Evolutionary conservation across 2,113 vertebrate species (phyloP), one percentile per base, ranked within the genome.

Genomic region (Pseudorectes ferrugineus): DNA sequence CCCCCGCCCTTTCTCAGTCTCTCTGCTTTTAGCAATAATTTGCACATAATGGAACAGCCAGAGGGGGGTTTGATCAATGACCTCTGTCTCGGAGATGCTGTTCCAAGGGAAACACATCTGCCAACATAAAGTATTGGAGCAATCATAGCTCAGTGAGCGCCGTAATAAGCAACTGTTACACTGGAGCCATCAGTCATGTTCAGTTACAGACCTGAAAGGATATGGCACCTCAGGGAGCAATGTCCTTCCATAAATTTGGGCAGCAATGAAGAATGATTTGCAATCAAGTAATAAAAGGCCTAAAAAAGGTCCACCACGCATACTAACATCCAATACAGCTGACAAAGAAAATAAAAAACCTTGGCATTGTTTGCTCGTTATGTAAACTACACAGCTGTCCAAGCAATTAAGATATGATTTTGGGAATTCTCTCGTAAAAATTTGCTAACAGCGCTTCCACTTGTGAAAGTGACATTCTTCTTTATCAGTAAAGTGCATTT

Each of bases 221-320:
- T 98, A 98, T 97, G 97, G 98, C 98, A 98, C 98, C 98, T 98
- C 96, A 85, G 98, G 98, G 98, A 98, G 98, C 98, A 98, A 98
- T 98, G 98, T 98, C 98, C 98, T 98, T 98, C 98, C 98, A 98
- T 98, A 98, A 98, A 98, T 98, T 98, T 98, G 97, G 98, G 98
- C 98, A 98, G 98, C 98, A 98, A 98, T 98, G 98, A 98, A 98
- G 98, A 98, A 98, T 98, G 98, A 98, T 98, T 98, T 98, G 98
- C 98, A 98, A 98, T 98, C 98, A 98, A 98, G 98, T 98, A 98
- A 98, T 98, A 98, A 98, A 98, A 98, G 97, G 97, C 98, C 97
- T 97, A 85, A 97, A 98, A 98, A 98, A 98, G 97, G 98, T 98
- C 98, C 97, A 97, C 97, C 97, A 98, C 97, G 98, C 98, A 98